These are phyloP conservation scores for Eupithecia abbreviata DNA, from an alignment of 2,888 invertebrate species.

Conservation along the genomic window DNA sequence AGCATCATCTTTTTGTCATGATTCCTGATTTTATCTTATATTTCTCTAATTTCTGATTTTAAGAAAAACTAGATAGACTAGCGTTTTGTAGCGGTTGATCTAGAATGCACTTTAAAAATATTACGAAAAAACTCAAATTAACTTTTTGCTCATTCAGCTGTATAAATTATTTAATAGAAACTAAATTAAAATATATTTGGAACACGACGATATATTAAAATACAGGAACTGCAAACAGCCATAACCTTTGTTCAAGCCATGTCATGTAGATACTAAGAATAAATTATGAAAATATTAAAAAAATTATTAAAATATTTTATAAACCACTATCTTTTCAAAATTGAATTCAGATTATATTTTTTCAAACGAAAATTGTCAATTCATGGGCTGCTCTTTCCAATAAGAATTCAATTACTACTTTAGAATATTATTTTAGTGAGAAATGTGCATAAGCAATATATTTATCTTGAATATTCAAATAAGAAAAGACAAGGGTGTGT, in stretches of 20 bases:
- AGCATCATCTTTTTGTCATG: neutral
- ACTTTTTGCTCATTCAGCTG: slow-evolving; percentile 39
- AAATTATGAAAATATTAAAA: slow-evolving; percentile 24
- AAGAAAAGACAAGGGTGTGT: slow-evolving; percentile 69
- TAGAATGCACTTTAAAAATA: slow-evolving; percentile 35
- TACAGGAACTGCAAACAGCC: slow-evolving; percentile 26
- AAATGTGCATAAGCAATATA: slow-evolving; percentile 69
- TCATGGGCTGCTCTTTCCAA: slow-evolving; percentile 70
- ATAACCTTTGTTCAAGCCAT: slow-evolving; percentile 30
- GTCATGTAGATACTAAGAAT: slow-evolving; percentile 30
- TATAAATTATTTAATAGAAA: slow-evolving; percentile 26
- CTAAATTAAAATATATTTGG: slow-evolving; percentile 27
- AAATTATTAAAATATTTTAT: neutral
- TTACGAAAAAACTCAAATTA: slow-evolving; percentile 27
- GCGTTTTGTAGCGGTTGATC: slow-evolving; percentile 13
- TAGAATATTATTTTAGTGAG: slow-evolving; percentile 68
- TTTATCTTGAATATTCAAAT: slow-evolving; percentile 60
- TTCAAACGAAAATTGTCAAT: slow-evolving; percentile 67
- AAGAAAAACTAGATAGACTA: slow-evolving; percentile 1
- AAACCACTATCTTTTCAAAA: slow-evolving; percentile 33
- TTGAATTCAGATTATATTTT: slow-evolving; percentile 46
- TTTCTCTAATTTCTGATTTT: neutral
- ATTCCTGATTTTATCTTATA: neutral
- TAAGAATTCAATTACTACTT: slow-evolving; percentile 73
- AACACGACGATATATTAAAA: slow-evolving; percentile 27